Evolutionary conservation across 2,888 invertebrate species (phyloP).

Genomic region (Netelia fuscicornis): DNA sequence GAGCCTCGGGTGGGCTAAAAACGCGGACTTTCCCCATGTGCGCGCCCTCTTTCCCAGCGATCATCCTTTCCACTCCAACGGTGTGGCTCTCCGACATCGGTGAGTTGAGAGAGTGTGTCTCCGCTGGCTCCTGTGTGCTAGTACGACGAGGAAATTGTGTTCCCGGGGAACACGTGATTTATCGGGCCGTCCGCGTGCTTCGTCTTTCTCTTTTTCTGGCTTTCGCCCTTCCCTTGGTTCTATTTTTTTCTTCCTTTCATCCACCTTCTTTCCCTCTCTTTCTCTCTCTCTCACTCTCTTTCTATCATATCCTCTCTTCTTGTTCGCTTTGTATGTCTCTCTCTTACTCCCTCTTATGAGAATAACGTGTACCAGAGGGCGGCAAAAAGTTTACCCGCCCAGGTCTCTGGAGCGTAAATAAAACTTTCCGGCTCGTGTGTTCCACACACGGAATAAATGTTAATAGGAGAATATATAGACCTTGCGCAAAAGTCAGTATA

Average conservation of each 20-base stretch:
- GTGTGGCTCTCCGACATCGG: constrained; percentile 34
- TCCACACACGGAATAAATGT: constrained; percentile 74
- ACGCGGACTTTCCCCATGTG: constrained; percentile 42
- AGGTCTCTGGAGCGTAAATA: constrained; percentile 64
- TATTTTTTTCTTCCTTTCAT: constrained; percentile 52
- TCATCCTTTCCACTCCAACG: constrained; percentile 61
- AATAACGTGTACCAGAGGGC: constrained; percentile 60
- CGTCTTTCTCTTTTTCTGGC: constrained; percentile 53
- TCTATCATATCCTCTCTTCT: constrained; percentile 42
- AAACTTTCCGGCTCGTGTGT: constrained; percentile 67
- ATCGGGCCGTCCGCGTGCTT: constrained; percentile 61
- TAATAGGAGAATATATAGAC: constrained; percentile 72
- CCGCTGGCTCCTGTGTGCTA: constrained; percentile 31
- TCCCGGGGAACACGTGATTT: constrained; percentile 67
- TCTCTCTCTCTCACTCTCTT: constrained; percentile 28
- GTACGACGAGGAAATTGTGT: constrained; percentile 65
- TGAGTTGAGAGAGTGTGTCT: constrained; percentile 35
- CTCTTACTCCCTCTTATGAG: constrained; percentile 45
- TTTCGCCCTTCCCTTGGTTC: constrained; percentile 44
- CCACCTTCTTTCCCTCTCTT: constrained; percentile 39
- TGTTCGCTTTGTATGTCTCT: constrained; percentile 30
- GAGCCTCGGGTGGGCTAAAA: constrained; percentile 26
- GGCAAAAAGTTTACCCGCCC: constrained; percentile 61
- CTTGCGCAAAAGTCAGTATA: constrained; percentile 45
- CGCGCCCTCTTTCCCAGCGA: constrained; percentile 29